Base-by-base conservation (phyloP, 2,797 vertebrate species). In the Ispidina picta region DNA sequence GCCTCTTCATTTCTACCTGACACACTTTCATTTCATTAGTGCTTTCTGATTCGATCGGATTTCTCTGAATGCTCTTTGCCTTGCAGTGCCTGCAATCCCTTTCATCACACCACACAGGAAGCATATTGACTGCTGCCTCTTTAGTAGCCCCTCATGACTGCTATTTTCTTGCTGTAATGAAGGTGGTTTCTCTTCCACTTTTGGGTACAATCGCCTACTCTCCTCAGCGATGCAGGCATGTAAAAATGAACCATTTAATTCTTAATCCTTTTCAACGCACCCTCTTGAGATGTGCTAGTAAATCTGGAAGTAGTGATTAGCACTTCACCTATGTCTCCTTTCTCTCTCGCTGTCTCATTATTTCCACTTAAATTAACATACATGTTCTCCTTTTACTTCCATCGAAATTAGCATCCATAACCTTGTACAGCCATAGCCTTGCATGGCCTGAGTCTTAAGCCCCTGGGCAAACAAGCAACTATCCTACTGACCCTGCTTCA, bases 121-220 rank as follows among this genome's bases (percentile, higher is more conserved):
- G 65, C 41, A 28, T 86, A 87, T 77, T 33, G 91, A 91, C 87
- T 86, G 66, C 60, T 91, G 85, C 74, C 91, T 95, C 83, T 88
- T 85, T 59, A 86, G 88, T 55, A 92, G 92, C 94, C 90, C 86
- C 83, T 87, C 90, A 83, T 59, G 86, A 91, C 78, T 92, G 86
- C 91, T 95, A 48, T 83, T 91, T 77, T 92, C 90, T 79, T 83
- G 86, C 86, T 88, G 48, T 91, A 94, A 92, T 52, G 81, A 84
- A 91, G 83, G 86, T 14, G n/a, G 78, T 72, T 95, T 91, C 91
- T 94, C 65, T 88, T 69, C 81, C 49, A 68, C 68, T 92, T 78
- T 66, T 49, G 52, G 90, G 78, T 83, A 35, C 88, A 87, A 74
- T 64, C 6, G 31, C 66, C 85, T 82, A 2, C 64, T 76, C 91